Base-by-base conservation (phyloP, 2,113 vertebrate genomes). In the Austrofundulus limnaeus region DNA sequence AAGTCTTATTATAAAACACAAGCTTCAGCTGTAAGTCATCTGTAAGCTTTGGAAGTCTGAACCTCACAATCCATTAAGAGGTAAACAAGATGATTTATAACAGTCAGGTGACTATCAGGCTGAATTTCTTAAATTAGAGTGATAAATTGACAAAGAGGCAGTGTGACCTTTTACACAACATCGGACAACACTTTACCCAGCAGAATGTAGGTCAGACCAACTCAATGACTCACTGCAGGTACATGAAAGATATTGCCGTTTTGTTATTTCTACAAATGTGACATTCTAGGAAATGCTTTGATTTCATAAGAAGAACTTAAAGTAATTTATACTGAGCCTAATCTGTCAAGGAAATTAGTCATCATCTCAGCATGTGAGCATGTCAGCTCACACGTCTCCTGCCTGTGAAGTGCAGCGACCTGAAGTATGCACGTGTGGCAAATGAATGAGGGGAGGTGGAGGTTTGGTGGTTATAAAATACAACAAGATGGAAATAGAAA, bases 271-370 rank as follows among this genome's bases (percentile, higher is more conserved):
- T 53, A 14, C 5, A 34, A 1, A 46, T 45, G 52, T 57, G 20
- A 78, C 43, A 65, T 82, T 80, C 64, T 60, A 73, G 70, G 74
- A 82, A 84, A 69, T 5, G 2, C 55, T 70, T 52, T 58, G 24
- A 49, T 73, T 82, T 85, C 28, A 61, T 15, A 57, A 70, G 60
- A 83, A 81, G 17, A n/a, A 71, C 16, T 45, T 8, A 14, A 47
- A 16, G 5, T 20, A 15, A 28, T 51, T 68, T 5, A 28, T 59
- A 46, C 19, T 39, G 39, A 34, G 21, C 11, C 10, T 0, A 55
- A 51, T 23, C 61, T 59, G 19, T 52, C 13, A 69, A 59, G 72
- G 81, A 85, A 85, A 61, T 80, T 53, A 77, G 34, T 88, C 85
- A 87, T 77, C 67, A 55, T 5, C 2, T 9, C 10, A 39, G 16